phyloP scores from a whole-genome alignment of 2,797 vertebrate genomes.

The Syngnathus acus region DNA sequence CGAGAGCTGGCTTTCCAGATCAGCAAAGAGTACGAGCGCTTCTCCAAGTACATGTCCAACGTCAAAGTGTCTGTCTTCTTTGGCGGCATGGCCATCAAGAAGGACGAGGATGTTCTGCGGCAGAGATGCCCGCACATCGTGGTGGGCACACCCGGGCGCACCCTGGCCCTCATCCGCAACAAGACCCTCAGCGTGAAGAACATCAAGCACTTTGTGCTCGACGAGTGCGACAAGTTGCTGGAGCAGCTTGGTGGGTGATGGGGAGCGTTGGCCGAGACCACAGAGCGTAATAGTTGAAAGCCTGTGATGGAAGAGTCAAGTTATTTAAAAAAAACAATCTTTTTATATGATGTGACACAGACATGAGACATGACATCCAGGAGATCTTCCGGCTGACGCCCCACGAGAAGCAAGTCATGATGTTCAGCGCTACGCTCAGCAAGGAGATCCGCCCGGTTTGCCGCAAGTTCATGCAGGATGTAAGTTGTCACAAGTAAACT shows the following conservation, averaged over 20 bases:
- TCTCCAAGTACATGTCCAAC: slow-evolving; percentile 88
- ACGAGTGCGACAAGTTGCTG: slow-evolving; percentile 88
- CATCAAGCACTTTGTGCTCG: slow-evolving; percentile 84
- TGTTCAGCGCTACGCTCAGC: slow-evolving; percentile 86
- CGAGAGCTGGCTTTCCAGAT: slow-evolving; percentile 90
- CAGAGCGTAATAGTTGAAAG: neutral
- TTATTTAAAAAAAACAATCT: no score
- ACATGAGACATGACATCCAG: slow-evolving; percentile 84
- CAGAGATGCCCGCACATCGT: slow-evolving; percentile 84
- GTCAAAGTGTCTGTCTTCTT: slow-evolving; percentile 85
- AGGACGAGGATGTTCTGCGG: slow-evolving; percentile 79
- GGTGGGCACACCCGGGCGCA: slow-evolving; percentile 81
- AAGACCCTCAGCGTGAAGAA: slow-evolving; percentile 77
- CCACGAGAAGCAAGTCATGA: slow-evolving; percentile 87
- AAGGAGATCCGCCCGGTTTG: slow-evolving; percentile 85
- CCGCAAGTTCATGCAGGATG: slow-evolving; percentile 89
- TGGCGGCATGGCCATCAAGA: slow-evolving; percentile 80
- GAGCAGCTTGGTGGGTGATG: slow-evolving; percentile 74
- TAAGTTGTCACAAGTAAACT: slow-evolving; percentile 57
- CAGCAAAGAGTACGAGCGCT: slow-evolving; percentile 88
- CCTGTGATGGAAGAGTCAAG: no score
- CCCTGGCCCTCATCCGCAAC: slow-evolving; percentile 75
- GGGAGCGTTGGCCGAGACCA: neutral
- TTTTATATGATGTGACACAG: slow-evolving; percentile 35
- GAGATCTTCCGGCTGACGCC: slow-evolving; percentile 82